Evolutionary conservation across 64 coral and sea anemone species (phyloP).

Genomic region (Pocillopora verrucosa): DNA sequence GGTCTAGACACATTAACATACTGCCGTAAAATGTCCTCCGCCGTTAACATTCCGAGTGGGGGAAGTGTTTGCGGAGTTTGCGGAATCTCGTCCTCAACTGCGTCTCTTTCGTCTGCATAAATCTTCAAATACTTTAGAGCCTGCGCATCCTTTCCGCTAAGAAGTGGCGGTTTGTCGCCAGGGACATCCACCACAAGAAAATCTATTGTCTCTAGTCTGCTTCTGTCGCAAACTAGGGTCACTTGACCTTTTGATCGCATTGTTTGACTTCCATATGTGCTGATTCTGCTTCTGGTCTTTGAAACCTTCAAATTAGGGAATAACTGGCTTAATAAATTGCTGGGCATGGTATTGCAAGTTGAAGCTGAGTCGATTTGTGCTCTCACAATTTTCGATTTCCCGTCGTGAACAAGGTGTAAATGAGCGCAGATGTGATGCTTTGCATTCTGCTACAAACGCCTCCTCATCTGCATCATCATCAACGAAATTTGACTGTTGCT

Average conservation of each 20-base stretch:
- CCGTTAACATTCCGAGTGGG: conserved; percentile 50
- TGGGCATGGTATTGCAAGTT: conserved; percentile 53
- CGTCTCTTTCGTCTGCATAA: conserved; percentile 42
- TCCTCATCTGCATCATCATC: too few species aligned
- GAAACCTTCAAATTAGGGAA: conserved; percentile 45
- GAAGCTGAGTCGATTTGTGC: conserved; percentile 39
- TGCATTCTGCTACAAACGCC: neutral
- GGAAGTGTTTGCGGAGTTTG: conserved; percentile 26
- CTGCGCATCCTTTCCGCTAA: conserved; percentile 52
- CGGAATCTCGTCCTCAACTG: conserved; percentile 49
- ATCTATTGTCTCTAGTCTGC: conserved; percentile 46
- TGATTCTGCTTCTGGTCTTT: conserved; percentile 44
- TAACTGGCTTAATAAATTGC: conserved; percentile 28
- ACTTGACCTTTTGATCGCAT: too few species aligned
- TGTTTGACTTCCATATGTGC: neutral
- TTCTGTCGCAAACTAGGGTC: conserved; percentile 45
- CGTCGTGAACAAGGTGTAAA: conserved; percentile 24
- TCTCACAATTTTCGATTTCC: conserved; percentile 41
- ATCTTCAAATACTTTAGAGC: conserved; percentile 58
- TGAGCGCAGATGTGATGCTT: conserved; percentile 11
- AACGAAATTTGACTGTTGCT: too few species aligned
- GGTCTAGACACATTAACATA: conserved; percentile 55
- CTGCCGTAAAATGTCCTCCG: conserved; percentile 18
- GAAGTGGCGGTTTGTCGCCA: conserved; percentile 51
- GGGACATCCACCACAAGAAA: conserved; percentile 50